phyloP scores from a whole-genome alignment of 1,140 invertebrate genomes.

The Bradynema listronoti region DNA sequence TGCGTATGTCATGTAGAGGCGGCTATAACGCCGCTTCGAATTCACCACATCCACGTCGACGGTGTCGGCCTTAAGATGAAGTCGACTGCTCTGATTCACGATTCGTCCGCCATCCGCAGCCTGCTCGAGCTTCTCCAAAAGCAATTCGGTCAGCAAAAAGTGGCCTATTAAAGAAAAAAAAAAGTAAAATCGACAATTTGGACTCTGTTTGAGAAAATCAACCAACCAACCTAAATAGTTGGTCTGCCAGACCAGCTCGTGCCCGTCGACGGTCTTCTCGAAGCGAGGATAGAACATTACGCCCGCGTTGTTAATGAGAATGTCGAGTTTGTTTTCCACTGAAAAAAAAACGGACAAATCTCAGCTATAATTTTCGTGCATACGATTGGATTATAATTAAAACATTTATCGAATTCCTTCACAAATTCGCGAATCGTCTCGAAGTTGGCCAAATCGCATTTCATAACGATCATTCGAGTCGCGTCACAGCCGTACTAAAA shows the following conservation, averaged over 20 bases:
- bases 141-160: constrained; percentile 43
- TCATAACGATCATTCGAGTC: constrained; percentile 28
- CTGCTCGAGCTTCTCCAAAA: constrained; percentile 37
- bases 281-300: constrained; percentile 44
- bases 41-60: constrained; percentile 29
- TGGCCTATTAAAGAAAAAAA: constrained; percentile 27
- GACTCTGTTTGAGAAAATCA: not conserved
- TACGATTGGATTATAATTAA: not conserved
- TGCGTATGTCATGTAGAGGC: constrained; percentile 24
- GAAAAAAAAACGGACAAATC: constrained; percentile 22
- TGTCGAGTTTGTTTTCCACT: constrained; percentile 40
- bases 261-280: constrained; percentile 34
- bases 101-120: constrained; percentile 30
- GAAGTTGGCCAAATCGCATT: constrained; percentile 31
- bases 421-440: constrained; percentile 31
- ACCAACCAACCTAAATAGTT: constrained; percentile 35
- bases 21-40: constrained; percentile 21
- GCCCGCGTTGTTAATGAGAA: constrained; percentile 45
- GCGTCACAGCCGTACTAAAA: constrained; percentile 38
- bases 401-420: constrained; percentile 29
- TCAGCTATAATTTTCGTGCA: constrained; percentile 4
- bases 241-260: constrained; percentile 42
- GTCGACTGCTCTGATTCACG: constrained; percentile 41
- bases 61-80: constrained; percentile 34
- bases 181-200: not conserved